A percentile compares a stretch with the other conserved stretches of the same genome.
phyloP scores from a whole-genome alignment of 2,113 vertebrate genomes.

The Phaethornis superciliosus region DNA sequence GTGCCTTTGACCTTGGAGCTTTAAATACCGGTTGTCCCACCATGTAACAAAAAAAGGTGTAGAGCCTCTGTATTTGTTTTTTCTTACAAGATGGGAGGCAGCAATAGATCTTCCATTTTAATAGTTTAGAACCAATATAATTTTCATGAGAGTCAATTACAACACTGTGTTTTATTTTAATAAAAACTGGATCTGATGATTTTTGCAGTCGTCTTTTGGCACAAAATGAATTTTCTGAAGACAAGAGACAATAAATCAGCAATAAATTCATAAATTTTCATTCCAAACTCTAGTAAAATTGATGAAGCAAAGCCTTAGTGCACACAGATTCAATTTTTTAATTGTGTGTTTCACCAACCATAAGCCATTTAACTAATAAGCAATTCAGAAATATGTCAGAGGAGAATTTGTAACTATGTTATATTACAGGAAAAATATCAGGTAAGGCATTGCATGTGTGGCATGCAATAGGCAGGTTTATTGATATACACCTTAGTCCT shows the following conservation, averaged over 20 bases:
- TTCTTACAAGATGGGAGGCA: neutral
- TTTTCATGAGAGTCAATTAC: neutral
- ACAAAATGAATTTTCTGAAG: slow-evolving; percentile 9
- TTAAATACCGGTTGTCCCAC: slow-evolving; percentile 50
- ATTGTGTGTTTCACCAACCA: slow-evolving; percentile 47
- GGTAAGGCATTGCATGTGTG: neutral
- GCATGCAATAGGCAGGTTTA: neutral
- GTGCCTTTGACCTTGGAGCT: slow-evolving; percentile 55
- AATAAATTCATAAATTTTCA: slow-evolving; percentile 48
- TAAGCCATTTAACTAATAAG: slow-evolving; percentile 44
- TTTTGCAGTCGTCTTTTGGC: neutral
- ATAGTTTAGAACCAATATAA: neutral
- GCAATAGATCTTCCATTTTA: slow-evolving; percentile 1
- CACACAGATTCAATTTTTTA: slow-evolving; percentile 29
- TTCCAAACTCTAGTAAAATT: slow-evolving; percentile 34
- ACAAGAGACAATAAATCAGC: slow-evolving; percentile 33
- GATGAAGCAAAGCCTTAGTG: slow-evolving; percentile 45
- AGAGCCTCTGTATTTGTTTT: neutral
- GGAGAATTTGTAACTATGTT: neutral
- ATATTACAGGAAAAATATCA: neutral
- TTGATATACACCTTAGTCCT: neutral
- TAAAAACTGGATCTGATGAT: neutral
- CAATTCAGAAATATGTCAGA: slow-evolving; percentile 33
- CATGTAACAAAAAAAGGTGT: neutral
- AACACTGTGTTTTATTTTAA: neutral